phyloP scores from a whole-genome alignment of 2,113 vertebrate genomes.

The Peucedramus taeniatus region DNA sequence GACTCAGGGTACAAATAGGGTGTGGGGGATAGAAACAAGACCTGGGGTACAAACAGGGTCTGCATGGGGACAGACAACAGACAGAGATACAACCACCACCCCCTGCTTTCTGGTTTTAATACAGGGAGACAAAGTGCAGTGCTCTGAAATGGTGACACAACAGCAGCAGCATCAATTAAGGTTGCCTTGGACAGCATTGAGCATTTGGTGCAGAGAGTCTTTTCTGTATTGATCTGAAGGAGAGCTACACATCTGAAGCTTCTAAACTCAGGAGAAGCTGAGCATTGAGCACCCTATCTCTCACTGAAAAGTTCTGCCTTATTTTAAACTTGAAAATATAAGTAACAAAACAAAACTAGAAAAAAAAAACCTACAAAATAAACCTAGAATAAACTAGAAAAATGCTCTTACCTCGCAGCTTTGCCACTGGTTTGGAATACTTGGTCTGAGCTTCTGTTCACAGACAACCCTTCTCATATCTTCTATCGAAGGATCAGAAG shows the following conservation, averaged over 20 bases:
- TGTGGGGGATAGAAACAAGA: not conserved
- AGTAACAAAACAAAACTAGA: not conserved
- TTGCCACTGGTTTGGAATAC: constrained; percentile 96
- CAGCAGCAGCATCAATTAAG: rapidly evolving
- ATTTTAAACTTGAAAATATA: not conserved
- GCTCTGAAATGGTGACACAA: rapidly evolving
- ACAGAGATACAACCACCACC: not conserved
- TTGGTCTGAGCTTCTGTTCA: constrained; percentile 93
- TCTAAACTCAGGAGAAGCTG: not conserved
- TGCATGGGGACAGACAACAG: not conserved
- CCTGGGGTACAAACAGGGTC: no score
- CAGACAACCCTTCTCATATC: constrained; percentile 95
- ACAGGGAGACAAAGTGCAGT: not conserved
- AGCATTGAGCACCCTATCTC: rapidly evolving
- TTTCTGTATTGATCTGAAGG: not conserved
- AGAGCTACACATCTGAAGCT: not conserved
- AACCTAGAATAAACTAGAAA: not conserved
- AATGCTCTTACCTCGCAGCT: constrained; percentile 88
- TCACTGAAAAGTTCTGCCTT: not conserved
- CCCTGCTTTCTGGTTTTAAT: not conserved
- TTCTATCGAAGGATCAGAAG: constrained; percentile 94
- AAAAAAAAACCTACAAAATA: not conserved
- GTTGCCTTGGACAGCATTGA: rapidly evolving
- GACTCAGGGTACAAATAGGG: not conserved
- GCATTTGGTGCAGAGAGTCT: not conserved